phyloP scores from a whole-genome alignment of 2,888 invertebrate species.

The Rhagonycha lutea region DNA sequence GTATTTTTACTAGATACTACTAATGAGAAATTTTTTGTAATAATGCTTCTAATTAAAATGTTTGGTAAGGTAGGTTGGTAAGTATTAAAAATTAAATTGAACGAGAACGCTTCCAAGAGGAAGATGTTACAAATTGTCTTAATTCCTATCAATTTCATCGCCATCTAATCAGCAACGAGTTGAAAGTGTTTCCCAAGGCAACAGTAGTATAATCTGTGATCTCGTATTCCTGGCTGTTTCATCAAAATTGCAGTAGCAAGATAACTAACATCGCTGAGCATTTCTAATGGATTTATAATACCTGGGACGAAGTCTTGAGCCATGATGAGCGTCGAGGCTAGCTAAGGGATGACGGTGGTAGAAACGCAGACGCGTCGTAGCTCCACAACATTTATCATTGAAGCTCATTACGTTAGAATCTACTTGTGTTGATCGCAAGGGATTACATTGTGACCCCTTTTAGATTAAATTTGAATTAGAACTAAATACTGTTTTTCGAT shows the following conservation, averaged over 20 bases:
- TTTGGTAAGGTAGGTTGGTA: background rate
- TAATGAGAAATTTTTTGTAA: background rate
- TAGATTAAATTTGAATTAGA: constrained; percentile 21
- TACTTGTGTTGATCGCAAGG: constrained; percentile 41
- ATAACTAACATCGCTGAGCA: constrained; percentile 48
- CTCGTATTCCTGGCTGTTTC: constrained; percentile 40
- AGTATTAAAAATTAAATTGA: background rate
- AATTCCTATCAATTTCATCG: constrained; percentile 26
- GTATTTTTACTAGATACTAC: background rate
- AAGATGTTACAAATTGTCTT: constrained; percentile 22
- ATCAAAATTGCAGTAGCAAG: constrained; percentile 46
- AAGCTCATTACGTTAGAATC: constrained; percentile 58
- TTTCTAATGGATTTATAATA: constrained; percentile 52
- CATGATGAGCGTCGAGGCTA: constrained; percentile 38
- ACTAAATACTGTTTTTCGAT: constrained; percentile 13
- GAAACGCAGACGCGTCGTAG: constrained; percentile 54
- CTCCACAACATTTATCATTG: constrained; percentile 58
- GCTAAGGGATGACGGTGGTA: constrained; percentile 48
- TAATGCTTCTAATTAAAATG: background rate
- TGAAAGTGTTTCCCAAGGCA: constrained; percentile 48
- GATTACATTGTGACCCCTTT: constrained; percentile 30
- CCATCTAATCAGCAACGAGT: constrained; percentile 27
- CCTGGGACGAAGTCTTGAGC: constrained; percentile 37
- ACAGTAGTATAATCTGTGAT: constrained; percentile 51
- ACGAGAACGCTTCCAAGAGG: background rate